Evolutionary conservation across 2,888 invertebrate species (phyloP).

Genomic region (Cyrtodaria siliqua): DNA sequence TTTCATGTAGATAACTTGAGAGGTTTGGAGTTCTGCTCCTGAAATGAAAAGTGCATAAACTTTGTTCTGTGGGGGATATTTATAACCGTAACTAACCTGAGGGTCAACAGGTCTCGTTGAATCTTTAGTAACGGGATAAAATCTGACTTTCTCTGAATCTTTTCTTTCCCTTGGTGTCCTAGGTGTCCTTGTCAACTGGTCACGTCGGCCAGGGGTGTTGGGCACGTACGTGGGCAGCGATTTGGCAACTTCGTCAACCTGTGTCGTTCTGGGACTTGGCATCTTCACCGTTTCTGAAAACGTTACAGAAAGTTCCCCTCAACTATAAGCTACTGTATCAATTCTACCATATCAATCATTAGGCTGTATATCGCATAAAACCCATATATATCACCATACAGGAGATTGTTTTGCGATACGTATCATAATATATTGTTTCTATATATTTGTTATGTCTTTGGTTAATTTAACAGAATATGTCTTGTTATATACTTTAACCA

Average conservation of each 20-base stretch:
- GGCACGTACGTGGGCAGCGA: slow-evolving; percentile 84
- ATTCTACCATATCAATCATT: no score
- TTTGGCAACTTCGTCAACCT: slow-evolving; percentile 75
- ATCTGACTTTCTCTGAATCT: slow-evolving; percentile 90
- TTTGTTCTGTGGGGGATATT: no score
- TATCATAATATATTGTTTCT: no score
- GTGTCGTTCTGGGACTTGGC: slow-evolving; percentile 78
- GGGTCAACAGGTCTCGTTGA: slow-evolving; percentile 84
- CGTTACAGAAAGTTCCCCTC: no score
- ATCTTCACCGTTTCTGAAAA: slow-evolving; percentile 72
- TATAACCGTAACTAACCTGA: slow-evolving; percentile 81
- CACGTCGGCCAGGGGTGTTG: slow-evolving; percentile 77
- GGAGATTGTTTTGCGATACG: no score
- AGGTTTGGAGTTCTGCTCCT: not conserved
- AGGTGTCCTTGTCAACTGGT: slow-evolving; percentile 79
- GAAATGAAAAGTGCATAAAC: not conserved
- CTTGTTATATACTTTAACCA: no score
- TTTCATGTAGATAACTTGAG: no score
- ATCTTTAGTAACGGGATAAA: slow-evolving; percentile 98
- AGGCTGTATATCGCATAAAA: no score
- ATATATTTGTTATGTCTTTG: no score
- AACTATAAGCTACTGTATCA: no score
- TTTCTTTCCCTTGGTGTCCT: slow-evolving; percentile 60
- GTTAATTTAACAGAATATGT: no score
- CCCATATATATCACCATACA: no score